Evolutionary conservation across 2,113 vertebrate species (phyloP), one percentile per base, ranked within the genome.

Genomic region (Alethe castanea): DNA sequence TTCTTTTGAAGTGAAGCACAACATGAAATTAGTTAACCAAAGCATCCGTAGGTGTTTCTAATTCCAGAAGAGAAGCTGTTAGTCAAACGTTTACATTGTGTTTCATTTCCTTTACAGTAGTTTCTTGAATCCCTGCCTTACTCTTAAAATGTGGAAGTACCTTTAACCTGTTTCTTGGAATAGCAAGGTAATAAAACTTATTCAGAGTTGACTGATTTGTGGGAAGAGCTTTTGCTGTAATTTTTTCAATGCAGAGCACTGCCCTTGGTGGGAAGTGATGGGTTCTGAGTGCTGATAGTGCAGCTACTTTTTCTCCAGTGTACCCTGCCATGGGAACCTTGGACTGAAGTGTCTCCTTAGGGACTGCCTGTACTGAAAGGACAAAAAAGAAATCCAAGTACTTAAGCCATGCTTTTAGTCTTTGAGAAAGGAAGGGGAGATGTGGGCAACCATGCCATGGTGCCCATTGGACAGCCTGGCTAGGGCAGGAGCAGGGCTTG

Each of bases 31-130:
- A 89, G 78, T 94, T 95, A 94, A 73, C 95, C 7, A 19, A 70
- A 90, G 88, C 76, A 95, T 94, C 86, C 3, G 3, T 90, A 81
- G 88, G 76, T 95, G 91, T 92, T 92, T 86, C 72, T 92, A 87
- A 94, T 90, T 94, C 83, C 56, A 86, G 78, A 85, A 84, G 64
- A 91, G 85, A 92, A 96, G 87, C 84, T 94, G 62, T 97, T 97
- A 93, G 89, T 96, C 96, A 92, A 94, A 90, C 64, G 9, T 94
- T 95, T 90, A 92, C 78, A 62, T 93, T 92, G 94, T 95, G 88
- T 94, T 95, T 95, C 64, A 91, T 96, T 95, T 96, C 88, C 94
- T 95, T 76, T 94, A n/a, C 76, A 72, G 82, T 90, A 88, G 71
- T 95, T 89, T 85, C 81, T 89, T 87, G 61, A 91, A 93, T 89